Base-by-base conservation (phyloP, 2,113 vertebrate genomes). In the Pachyramphus minor region DNA sequence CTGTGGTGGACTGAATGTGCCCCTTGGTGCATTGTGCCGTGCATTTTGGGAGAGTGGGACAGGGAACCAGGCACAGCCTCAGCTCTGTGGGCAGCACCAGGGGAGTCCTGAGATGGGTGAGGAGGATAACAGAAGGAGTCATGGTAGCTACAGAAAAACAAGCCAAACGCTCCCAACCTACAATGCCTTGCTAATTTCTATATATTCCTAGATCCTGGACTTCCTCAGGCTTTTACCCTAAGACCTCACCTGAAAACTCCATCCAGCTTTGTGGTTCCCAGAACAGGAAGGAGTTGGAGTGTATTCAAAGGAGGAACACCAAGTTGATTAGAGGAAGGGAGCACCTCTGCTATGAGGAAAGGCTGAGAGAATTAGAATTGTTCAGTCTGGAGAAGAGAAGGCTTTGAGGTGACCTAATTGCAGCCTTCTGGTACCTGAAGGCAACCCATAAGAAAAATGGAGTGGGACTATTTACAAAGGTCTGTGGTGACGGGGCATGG, bases 11-110 rank as follows among this genome's bases (percentile, higher is more conserved):
- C 59, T 25, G 9, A 52, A 53, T 39, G 16, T 37, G 13, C 2
- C 18, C 24, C 25, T 3, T 0, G 1, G 24, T 30, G 28, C n/a
- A 35, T 27, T 64, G n/a, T 59, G 56, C 56, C 56, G 16, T 24
- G n/a, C 14, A 59, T 39, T n/a, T n/a, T 58, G 11, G n/a, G 55
- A 2, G 6, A 68, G 28, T 0, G 0, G 25, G 49, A 35, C 8
- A 22, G 25, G 24, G 37, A 79, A 35, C 5, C 15, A 83, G 47
- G 31, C 41, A 37, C 50, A 66, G 9, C 11, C n/a, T 33, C 25
- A 55, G 41, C 20, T 59, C 52, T 44, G 6, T 28, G 60, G 33
- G 53, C 42, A 84, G 49, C 0, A 0, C 8, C 8, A 35, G 15
- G 3, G 6, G 50, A n/a, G 25, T 76, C 45, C 37, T 53, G 49